Percentiles rank a stretch among this genome's conserved stretches.
phyloP scores from a whole-genome alignment of 2,113 vertebrate genomes.

The Arizona elegans region DNA sequence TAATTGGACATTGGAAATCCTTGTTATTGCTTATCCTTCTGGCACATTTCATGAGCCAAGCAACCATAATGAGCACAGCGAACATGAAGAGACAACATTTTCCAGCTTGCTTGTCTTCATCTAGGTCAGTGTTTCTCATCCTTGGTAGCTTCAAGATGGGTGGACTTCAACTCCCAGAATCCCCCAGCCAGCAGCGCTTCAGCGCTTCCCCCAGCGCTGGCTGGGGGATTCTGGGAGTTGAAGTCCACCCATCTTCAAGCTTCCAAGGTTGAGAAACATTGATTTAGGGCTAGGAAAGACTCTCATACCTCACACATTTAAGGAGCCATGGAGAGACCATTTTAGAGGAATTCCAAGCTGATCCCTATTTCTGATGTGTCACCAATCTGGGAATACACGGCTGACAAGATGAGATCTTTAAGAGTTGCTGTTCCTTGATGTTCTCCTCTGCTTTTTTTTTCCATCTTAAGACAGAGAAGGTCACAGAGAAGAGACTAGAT shows the following conservation, averaged over 20 bases:
- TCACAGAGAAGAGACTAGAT: neutral
- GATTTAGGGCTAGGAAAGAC: neutral
- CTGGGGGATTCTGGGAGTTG: no score
- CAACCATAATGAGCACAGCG: neutral
- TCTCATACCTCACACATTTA: neutral
- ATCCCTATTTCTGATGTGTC: neutral
- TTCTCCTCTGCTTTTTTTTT: neutral
- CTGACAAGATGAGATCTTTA: neutral
- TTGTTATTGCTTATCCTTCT: neutral
- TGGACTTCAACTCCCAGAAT: no score
- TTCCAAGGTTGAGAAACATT: no score
- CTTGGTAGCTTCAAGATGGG: no score
- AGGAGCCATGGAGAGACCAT: neutral
- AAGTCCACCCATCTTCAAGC: no score
- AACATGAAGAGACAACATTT: neutral
- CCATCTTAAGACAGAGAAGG: neutral
- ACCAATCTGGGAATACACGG: neutral
- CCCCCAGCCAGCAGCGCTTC: no score
- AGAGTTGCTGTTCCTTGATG: neutral
- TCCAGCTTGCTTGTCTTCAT: neutral
- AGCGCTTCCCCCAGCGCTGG: no score
- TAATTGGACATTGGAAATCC: neutral
- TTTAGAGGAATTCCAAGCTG: neutral
- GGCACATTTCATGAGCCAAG: neutral
- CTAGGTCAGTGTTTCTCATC: neutral